These are phyloP conservation scores for Trachythela sp. DNA, from an alignment of 64 coral and sea anemone species.

Conservation along the genomic window DNA sequence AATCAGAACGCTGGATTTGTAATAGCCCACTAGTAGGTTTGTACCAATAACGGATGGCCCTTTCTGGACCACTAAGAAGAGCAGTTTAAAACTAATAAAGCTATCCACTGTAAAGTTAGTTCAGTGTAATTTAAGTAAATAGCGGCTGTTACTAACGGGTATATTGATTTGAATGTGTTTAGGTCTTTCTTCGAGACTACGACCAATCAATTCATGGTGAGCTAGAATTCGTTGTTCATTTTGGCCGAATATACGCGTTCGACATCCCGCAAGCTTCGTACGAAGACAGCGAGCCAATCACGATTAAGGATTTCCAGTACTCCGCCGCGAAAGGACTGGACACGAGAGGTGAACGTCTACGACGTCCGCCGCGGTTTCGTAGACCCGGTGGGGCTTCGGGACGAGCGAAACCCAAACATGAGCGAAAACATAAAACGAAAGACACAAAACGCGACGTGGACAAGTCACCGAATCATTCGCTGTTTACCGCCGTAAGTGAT, in stretches of 20 bases:
- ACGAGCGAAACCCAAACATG: background rate
- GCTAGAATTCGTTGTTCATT: background rate
- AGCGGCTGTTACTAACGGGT: too few relatives aligned
- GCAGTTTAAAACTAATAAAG: too few relatives aligned
- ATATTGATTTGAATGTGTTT: background rate
- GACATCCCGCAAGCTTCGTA: conserved; percentile 7
- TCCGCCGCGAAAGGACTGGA: background rate
- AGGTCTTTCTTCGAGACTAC: background rate
- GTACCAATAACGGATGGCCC: too few relatives aligned
- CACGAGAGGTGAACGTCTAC: background rate
- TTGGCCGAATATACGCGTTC: background rate
- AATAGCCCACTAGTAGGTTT: too few relatives aligned
- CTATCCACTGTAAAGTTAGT: too few relatives aligned
- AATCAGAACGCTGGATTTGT: too few relatives aligned
- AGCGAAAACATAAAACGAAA: background rate
- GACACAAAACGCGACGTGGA: background rate
- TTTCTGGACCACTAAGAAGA: too few relatives aligned
- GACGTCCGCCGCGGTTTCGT: background rate
- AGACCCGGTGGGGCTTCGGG: background rate
- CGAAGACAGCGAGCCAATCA: background rate
- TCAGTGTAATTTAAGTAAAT: too few relatives aligned
- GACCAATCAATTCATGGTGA: background rate
- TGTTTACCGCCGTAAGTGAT: background rate
- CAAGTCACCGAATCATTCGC: conserved; percentile 7
- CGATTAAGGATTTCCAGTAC: background rate